Conservation (phyloP, 2,113 vertebrate species). For the Acinonyx jubatus region DNA sequence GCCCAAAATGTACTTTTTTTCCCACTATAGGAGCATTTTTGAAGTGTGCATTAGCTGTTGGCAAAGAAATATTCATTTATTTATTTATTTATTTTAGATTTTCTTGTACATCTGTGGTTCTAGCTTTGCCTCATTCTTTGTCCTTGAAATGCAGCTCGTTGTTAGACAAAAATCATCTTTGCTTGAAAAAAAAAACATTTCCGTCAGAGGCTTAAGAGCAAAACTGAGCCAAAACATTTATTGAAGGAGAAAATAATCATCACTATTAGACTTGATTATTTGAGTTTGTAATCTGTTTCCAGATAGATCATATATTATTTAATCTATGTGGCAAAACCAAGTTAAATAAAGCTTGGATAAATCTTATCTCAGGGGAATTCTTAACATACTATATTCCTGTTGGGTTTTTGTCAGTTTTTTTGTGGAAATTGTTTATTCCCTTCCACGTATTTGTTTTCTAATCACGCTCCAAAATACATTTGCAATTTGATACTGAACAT, state of each 20-base stretch:
- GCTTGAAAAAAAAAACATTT: not conserved
- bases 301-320: slow-evolving; percentile 3
- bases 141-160: not conserved
- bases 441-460: not conserved
- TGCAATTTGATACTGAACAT: not conserved
- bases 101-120: not conserved
- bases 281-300: not conserved
- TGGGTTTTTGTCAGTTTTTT: not conserved
- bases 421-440: slow-evolving; percentile 22
- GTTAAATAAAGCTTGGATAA: not conserved
- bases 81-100: not conserved
- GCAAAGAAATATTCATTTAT: not conserved
- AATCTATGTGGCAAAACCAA: not conserved
- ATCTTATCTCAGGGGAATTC: not conserved
- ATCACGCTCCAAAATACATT: not conserved
- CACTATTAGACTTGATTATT: not conserved
- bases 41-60: not conserved
- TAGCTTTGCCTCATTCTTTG: not conserved
- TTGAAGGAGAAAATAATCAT: not conserved
- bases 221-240: not conserved
- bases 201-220: not conserved
- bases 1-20: not conserved
- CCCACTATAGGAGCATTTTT: not conserved
- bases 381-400: not conserved
- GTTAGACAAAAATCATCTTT: not conserved